Base-by-base conservation (phyloP, 2,888 invertebrate genomes). In the Scaptomyza tumidula region DNA sequence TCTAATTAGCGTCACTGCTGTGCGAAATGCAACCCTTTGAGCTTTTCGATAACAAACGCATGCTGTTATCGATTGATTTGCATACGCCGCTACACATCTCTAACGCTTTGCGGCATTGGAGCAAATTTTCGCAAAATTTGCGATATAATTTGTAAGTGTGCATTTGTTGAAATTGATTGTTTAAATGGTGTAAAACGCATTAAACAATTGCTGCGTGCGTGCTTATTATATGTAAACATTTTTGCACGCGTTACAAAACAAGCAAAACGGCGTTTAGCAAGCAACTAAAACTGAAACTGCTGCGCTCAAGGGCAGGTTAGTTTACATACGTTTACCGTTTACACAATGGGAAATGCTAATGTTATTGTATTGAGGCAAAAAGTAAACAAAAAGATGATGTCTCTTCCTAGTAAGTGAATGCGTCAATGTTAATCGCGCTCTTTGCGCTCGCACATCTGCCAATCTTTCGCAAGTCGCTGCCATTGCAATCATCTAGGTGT, bases 401-500 rank as follows among this genome's bases (percentile, higher is more conserved):
- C 48, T 68, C 29, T 63, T 64, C 64, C 59, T 62, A 85, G 76
- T 77, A 61, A 76, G 81, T 73, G 43, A 46, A 72, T 75, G 67
- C 80, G 89, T 90, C 89, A 89, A 90, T 90, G 90, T 86, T 90
- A 86, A 86, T 89, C 79, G 88, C 90, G 76, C 80, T 90, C 44
- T 79, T 86, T 66, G 80, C 89, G 79, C 78, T 89, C 55, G 80
- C 90, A 72, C 69, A 90, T 63, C 77, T 90, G 79, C 73, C 73
- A 80, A 74, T 82, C 64, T 76, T 75, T 81, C 82, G 72, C 70
- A 75, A 84, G 73, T 59, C 81, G 65, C 70, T 66, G 72, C 55
- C 61, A 64, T 61, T 70, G 62, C 68, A 67, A 55, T 68, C 84
- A 59, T 61, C 84, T 75, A 88, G 89, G 89, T 89, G 89, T 90